These are phyloP conservation scores for Yponomeuta sedellus DNA, from an alignment of 2,888 invertebrate species.

Conservation along the genomic window DNA sequence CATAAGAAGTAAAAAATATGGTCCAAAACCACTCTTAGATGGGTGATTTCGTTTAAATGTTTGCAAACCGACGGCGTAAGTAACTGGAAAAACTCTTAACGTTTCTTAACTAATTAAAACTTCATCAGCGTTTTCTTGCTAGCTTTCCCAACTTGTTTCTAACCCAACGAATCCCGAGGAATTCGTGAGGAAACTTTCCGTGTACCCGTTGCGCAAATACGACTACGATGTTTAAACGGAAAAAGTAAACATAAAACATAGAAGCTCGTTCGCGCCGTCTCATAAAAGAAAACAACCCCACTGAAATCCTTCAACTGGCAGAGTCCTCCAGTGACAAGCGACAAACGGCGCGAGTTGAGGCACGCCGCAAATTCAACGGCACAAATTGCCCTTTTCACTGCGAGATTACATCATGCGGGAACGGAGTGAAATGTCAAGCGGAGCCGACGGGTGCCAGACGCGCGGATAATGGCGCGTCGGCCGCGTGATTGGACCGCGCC, in stretches of 20 bases:
- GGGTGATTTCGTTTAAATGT: neutral
- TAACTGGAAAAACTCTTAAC: neutral
- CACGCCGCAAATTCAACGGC: constrained; percentile 74
- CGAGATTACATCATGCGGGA: constrained; percentile 77
- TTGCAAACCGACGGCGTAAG: neutral
- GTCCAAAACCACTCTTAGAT: neutral
- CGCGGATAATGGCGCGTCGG: constrained; percentile 76
- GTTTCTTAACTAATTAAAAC: neutral
- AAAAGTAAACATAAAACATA: constrained; percentile 8
- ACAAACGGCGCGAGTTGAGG: constrained; percentile 67
- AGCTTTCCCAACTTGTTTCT: neutral
- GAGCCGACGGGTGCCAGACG: constrained; percentile 76
- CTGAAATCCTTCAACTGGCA: constrained; percentile 11
- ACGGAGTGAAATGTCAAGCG: constrained; percentile 77
- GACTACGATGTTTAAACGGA: neutral
- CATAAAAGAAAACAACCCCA: constrained; percentile 12
- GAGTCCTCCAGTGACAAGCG: constrained; percentile 50
- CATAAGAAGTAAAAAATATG: neutral
- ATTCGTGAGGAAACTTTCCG: neutral
- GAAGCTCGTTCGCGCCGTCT: constrained; percentile 1
- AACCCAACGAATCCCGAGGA: neutral
- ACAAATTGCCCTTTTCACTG: constrained; percentile 77
- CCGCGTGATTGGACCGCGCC: constrained; percentile 73
- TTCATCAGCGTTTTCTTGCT: neutral
- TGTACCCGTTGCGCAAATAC: neutral